These are phyloP conservation scores for Rotaria sp. DNA, from an alignment of 2,888 invertebrate genomes.

Conservation along the genomic window DNA sequence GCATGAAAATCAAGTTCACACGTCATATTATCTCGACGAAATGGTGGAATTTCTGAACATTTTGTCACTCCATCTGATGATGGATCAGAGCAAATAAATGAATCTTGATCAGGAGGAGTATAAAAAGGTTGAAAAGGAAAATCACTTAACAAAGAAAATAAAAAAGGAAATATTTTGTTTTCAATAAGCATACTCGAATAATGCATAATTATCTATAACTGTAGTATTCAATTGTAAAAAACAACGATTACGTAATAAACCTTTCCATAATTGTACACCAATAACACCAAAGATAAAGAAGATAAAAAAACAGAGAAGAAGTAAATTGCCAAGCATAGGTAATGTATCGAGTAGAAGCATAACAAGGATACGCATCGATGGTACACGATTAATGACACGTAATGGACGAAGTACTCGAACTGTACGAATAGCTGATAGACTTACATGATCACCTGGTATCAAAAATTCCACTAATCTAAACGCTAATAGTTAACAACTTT, in stretches of 20 bases:
- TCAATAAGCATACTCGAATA: conserved; percentile 29
- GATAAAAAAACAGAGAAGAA: conserved; percentile 93
- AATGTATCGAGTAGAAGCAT: conserved; percentile 91
- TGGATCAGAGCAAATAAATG: too few relatives aligned
- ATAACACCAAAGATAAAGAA: too few relatives aligned
- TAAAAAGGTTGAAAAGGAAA: too few relatives aligned
- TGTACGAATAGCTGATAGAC: conserved; percentile 93
- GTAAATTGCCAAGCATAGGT: conserved; percentile 96
- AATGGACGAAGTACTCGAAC: too few relatives aligned
- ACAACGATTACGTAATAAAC: conserved; percentile 86
- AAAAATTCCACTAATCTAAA: conserved; percentile 57
- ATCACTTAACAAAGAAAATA: conserved; percentile 30
- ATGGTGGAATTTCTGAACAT: conserved; percentile 17
- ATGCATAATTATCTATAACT: not conserved
- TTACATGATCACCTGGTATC: conserved; percentile 88
- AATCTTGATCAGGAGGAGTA: too few relatives aligned
- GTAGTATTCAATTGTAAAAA: conserved; percentile 67
- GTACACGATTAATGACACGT: too few relatives aligned
- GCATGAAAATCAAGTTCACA: not conserved
- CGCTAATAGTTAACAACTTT: conserved; percentile 31
- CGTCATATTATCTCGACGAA: not conserved
- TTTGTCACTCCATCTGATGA: too few relatives aligned
- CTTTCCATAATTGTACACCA: too few relatives aligned
- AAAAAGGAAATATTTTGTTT: not conserved
- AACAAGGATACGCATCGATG: too few relatives aligned